phyloP scores from a whole-genome alignment of 1,140 invertebrate genomes.

The Eurosta solidaginis region DNA sequence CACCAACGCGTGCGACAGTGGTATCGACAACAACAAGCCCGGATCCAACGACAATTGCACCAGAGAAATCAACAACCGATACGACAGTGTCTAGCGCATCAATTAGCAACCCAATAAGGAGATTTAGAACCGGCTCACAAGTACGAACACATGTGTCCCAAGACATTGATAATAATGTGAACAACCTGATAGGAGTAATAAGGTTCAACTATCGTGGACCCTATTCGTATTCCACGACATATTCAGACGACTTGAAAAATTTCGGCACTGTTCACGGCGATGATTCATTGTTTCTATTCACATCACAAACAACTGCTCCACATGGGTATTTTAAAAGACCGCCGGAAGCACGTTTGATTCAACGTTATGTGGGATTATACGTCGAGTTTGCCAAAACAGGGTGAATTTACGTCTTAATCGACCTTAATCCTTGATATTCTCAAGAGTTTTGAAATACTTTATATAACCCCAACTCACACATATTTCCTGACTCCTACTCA shows the following conservation, averaged over 20 bases:
- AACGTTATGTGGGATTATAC: not conserved
- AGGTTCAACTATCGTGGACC: constrained; percentile 38
- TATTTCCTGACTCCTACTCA: too few species aligned
- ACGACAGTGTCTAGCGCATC: constrained; percentile 36
- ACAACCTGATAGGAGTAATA: not conserved
- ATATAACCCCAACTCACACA: too few species aligned
- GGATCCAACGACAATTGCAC: too few species aligned
- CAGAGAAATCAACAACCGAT: too few species aligned
- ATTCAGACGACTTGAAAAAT: constrained; percentile 24
- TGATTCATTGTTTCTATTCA: constrained; percentile 44
- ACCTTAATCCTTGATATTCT: too few species aligned
- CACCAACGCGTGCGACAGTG: too few species aligned
- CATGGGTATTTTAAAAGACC: constrained; percentile 31
- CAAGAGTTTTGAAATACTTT: not conserved
- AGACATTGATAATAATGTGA: too few species aligned
- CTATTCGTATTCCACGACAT: constrained; percentile 40
- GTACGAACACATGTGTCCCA: too few species aligned
- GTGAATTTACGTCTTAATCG: too few species aligned
- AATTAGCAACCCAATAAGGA: too few species aligned
- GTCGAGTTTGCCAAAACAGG: constrained; percentile 8
- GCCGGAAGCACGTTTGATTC: not conserved
- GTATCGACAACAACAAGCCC: too few species aligned
- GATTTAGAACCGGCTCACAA: too few species aligned
- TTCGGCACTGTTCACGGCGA: constrained; percentile 46
- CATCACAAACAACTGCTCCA: constrained; percentile 27